These are phyloP conservation scores for Xyrichtys novacula DNA, from an alignment of 2,797 vertebrate genomes.

Conservation along the genomic window DNA sequence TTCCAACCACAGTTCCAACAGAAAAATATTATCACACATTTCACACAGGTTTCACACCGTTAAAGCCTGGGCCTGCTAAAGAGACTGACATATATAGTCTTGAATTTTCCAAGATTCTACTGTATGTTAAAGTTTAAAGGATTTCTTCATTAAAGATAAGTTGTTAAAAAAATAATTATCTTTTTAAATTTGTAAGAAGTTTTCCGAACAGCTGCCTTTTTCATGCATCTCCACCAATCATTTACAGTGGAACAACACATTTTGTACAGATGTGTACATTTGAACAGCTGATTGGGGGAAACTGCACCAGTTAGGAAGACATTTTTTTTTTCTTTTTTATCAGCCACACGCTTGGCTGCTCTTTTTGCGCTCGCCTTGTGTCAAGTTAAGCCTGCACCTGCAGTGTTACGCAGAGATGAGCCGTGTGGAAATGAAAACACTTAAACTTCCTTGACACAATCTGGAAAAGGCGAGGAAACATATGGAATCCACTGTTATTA, in stretches of 20 bases:
- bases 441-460: conserved; percentile 76
- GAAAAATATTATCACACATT: conserved; percentile 67
- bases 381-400: conserved; percentile 50
- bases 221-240: conserved; percentile 30
- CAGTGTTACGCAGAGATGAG: conserved; percentile 55
- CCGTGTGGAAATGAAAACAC: conserved; percentile 75
- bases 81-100: conserved; percentile 24
- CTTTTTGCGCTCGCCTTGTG: conserved; percentile 17
- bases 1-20: conserved; percentile 61
- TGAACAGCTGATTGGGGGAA: conserved; percentile 51
- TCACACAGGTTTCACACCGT: conserved; percentile 44
- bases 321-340: conserved; percentile 33
- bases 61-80: conserved; percentile 34
- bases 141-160: conserved; percentile 34
- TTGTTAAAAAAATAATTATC: no score
- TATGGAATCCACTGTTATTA: conserved; percentile 71
- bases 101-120: conserved; percentile 40
- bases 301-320: conserved; percentile 30
- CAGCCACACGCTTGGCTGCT: conserved; percentile 20
- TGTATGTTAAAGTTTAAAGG: conserved; percentile 15
- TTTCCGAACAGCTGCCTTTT: conserved; percentile 38
- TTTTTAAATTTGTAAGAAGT: no score
- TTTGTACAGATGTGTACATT: conserved; percentile 7
- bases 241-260: conserved; percentile 39
- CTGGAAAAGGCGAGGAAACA: conserved; percentile 67